Evolutionary conservation across 1,140 invertebrate species (phyloP), one percentile per base, ranked within the genome.

Genomic region (Apis cerana): DNA sequence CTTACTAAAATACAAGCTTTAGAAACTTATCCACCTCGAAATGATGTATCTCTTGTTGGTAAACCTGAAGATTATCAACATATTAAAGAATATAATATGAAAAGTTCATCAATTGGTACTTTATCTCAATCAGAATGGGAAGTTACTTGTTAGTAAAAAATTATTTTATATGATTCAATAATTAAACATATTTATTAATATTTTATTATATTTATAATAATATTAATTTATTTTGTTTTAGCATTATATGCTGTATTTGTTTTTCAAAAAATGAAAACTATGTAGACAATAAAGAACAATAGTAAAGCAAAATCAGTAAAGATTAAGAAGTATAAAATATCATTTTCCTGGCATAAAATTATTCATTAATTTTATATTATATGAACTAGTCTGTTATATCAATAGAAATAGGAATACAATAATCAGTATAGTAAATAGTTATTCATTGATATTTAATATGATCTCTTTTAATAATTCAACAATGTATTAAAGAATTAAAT

Each of bases 51-150:
- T 71, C 91, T 97, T n/a, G 93, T 96, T 71, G 95, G 95, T 19
- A 92, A 94, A 67, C 92, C 95, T 70, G 90, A 95, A 27, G 97
- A 98, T 89, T 99, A 98, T 95, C 91, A 94, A 68, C 96, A 98
- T 94, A 97, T 97, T 15, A 93, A 95, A 70, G 92, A 95, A 17
- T 96, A 96, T 91, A 93, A 27, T 23, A n/a, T 95, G 85, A 93
- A 96, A 82, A 85, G 92, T 89, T 90, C 88, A 90, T 91, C 91
- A 91, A 92, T 97, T 82, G 97, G 97, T 27, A 99, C 98, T 21
- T 94, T 99, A 77, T 98, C 98, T 17, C 95, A 96, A 89, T 96
- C 96, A 23, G 98, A 99, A 94, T 99, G 98, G 99, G 98, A 99
- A 94, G 98, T 97, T 76, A 96, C 97, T 82, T 97, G 97, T 97